These are phyloP conservation scores for Deroptyus accipitrinus DNA, from an alignment of 2,113 vertebrate species.

Conservation along the genomic window DNA sequence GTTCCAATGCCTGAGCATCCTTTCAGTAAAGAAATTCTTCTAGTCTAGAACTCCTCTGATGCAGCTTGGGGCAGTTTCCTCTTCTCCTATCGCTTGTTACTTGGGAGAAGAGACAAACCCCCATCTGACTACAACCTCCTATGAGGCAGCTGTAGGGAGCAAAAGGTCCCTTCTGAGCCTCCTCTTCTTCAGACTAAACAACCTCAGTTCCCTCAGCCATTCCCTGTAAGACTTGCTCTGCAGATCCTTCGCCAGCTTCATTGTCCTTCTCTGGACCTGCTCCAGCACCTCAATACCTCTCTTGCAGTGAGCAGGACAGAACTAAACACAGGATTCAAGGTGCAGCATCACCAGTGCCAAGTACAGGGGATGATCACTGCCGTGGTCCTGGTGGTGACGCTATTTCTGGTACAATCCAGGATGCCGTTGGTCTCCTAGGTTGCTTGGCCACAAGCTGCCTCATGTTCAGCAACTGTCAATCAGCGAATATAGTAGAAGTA, in stretches of 20 bases:
- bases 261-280: not conserved
- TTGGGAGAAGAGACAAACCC: not conserved
- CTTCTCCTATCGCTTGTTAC: not conserved
- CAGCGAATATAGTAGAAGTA: not conserved
- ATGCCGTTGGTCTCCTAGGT: not conserved
- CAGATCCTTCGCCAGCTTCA: not conserved
- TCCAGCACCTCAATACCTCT: not conserved
- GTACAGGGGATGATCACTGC: not conserved
- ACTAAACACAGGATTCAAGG: not conserved
- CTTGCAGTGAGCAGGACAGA: not conserved
- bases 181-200: not conserved
- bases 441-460: not conserved
- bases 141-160: not conserved
- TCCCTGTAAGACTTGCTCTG: not conserved
- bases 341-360: fast-evolving
- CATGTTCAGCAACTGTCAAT: not conserved
- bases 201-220: not conserved
- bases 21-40: not conserved
- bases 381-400: not conserved
- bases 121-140: not conserved
- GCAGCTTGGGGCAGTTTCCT: not conserved
- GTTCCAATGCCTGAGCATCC: not conserved
- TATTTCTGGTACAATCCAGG: not conserved
- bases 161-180: fast-evolving
- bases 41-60: not conserved